A percentile compares a stretch with the other conserved stretches of the same genome.
These are phyloP conservation scores for Oppia nitens DNA, from an alignment of 1,140 invertebrate genomes.

Conservation along the genomic window DNA sequence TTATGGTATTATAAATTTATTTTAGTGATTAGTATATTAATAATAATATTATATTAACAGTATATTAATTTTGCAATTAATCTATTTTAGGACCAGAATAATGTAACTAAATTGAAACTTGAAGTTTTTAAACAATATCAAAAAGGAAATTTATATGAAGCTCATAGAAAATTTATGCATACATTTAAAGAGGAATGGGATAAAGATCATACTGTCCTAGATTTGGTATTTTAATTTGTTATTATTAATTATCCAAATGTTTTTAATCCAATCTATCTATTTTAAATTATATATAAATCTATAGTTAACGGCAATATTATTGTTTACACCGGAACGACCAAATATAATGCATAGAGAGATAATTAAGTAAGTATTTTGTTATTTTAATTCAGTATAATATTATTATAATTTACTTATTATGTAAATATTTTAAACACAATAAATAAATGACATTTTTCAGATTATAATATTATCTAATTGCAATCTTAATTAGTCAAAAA, in stretches of 20 bases:
- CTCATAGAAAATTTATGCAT: conserved; percentile 58
- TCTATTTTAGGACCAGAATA: background rate
- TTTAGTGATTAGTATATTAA: conserved; percentile 20
- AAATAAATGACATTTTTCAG: background rate
- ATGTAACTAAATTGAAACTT: conserved; percentile 41
- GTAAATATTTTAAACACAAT: no score
- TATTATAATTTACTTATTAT: no score
- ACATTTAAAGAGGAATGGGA: conserved; percentile 61
- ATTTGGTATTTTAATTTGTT: conserved; percentile 3
- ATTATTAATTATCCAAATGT: background rate
- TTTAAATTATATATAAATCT: conserved; percentile 45
- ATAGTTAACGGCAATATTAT: conserved; percentile 67
- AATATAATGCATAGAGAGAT: conserved; percentile 62
- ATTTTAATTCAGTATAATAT: no score
- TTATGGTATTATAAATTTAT: conserved; percentile 36
- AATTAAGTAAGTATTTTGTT: conserved; percentile 30
- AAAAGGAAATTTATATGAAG: conserved; percentile 66
- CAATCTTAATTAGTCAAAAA: no score
- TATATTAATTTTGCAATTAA: no score
- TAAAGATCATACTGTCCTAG: conserved; percentile 49
- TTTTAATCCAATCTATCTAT: no score
- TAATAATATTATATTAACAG: no score
- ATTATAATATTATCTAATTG: background rate
- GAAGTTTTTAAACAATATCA: conserved; percentile 72
- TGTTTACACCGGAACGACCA: conserved; percentile 65